Evolutionary conservation across 2,113 vertebrate species (phyloP), one percentile per base, ranked within the genome.

Genomic region (Pseudolaguvia tuberculata): DNA sequence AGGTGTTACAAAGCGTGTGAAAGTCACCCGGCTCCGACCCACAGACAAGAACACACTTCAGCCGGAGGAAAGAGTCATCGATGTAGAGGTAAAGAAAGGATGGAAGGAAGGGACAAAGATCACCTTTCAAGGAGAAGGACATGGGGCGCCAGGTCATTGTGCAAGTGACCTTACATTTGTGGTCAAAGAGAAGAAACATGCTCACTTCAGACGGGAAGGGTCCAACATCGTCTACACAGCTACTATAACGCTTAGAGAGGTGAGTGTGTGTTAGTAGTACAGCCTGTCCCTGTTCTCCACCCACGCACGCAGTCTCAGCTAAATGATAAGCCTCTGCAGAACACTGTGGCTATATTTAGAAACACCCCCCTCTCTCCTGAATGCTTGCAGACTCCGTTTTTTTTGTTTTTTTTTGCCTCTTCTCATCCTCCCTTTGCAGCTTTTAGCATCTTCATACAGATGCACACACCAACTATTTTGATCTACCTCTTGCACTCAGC

Each of bases 81-180:
- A 95, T 1, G 96, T 98, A 79, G 95, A 98, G 87, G 97, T 99
- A 82, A 95, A 97, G 85, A 97, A 92, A 81, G 96, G 96, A 7
- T 98, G 96, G 96, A 96, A 93, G 80, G 94, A 96, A 31, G 96
- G 96, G 35, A 99, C 96, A 73, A 96, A 92, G 90, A 98, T 98
- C 87, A 99, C 96, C 81, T 99, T 99, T 84, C 96, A 94, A 0
- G 92, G 93, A 73, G 95, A 98, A 87, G 95, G 96, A 0, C 95
- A 97, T 69, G 94, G 97, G 90, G 92, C 92, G 11, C 92, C 93
- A 39, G 91, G 89, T 84, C 94, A 87, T 74, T 91, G 93, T 82
- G 93, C 95, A 12, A 93, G 94, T 56, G 96, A 99, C 84, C 92
- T 99, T 86, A 94, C 95, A 85, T 98, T 99, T 85, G 86, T 98